These are phyloP conservation scores for Orchesella flavescens DNA, from an alignment of 2,888 invertebrate species.

Conservation along the genomic window DNA sequence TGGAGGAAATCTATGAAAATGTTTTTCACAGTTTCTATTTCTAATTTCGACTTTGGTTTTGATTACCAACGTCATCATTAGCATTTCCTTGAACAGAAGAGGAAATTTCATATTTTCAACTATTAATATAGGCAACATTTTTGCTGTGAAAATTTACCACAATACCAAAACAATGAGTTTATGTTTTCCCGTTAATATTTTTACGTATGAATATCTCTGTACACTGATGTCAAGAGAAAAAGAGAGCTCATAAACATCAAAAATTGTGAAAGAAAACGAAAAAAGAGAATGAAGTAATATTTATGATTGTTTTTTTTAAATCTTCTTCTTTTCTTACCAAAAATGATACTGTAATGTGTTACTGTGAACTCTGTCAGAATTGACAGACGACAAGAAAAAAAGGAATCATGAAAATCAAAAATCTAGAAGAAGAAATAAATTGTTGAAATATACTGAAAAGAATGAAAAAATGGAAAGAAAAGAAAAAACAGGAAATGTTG, in stretches of 20 bases:
- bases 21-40: too few species aligned
- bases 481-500: background rate
- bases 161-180: too few species aligned
- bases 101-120: too few species aligned
- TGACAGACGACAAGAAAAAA: conserved; percentile 11
- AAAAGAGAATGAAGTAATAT: too few species aligned
- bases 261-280: background rate
- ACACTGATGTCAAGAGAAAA: too few species aligned
- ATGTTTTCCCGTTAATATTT: too few species aligned
- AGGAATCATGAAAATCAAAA: background rate
- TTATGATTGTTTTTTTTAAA: background rate
- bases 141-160: too few species aligned
- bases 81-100: background rate
- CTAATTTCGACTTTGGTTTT: background rate
- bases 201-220: too few species aligned
- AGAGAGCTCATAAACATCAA: background rate
- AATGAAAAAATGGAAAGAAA: background rate
- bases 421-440: conserved; percentile 31
- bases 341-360: conserved; percentile 38
- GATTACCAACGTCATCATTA: conserved; percentile 10
- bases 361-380: conserved; percentile 27
- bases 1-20: too few species aligned
- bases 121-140: too few species aligned
- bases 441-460: conserved; percentile 27
- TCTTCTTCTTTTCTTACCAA: background rate